Evolutionary conservation across 1,140 invertebrate species (phyloP).

Genomic region (Euura saliciscinereae): DNA sequence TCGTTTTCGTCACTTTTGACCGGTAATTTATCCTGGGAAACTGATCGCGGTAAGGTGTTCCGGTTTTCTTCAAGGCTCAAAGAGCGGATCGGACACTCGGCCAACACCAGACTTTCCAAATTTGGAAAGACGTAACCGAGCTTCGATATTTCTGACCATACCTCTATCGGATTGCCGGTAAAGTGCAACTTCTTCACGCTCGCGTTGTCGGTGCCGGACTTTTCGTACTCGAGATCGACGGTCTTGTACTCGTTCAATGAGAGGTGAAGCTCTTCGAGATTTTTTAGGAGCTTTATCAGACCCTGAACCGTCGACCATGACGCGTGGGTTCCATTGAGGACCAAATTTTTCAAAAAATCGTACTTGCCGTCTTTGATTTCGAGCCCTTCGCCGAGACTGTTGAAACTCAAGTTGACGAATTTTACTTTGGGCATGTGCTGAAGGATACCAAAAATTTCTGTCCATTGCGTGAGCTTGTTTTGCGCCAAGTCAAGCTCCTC

Average conservation of each 20-base stretch:
- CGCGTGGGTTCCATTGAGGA: slow-evolving; percentile 85
- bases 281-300: slow-evolving; percentile 75
- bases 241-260: slow-evolving; percentile 85
- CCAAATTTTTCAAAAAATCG: slow-evolving; percentile 75
- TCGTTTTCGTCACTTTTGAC: slow-evolving; percentile 22
- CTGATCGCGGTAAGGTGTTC: slow-evolving; percentile 37
- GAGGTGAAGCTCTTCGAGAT: slow-evolving; percentile 87
- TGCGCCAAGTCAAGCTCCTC: slow-evolving; percentile 90
- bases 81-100: slow-evolving; percentile 80
- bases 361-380: slow-evolving; percentile 60
- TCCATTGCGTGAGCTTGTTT: slow-evolving; percentile 85
- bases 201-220: slow-evolving; percentile 60
- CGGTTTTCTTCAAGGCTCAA: slow-evolving; percentile 59
- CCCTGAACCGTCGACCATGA: slow-evolving; percentile 83
- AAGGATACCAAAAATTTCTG: slow-evolving; percentile 85
- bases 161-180: slow-evolving; percentile 80
- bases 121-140: slow-evolving; percentile 84
- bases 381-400: slow-evolving; percentile 74
- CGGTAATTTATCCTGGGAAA: slow-evolving; percentile 23
- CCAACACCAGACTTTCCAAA: slow-evolving; percentile 81
- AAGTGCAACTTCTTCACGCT: slow-evolving; percentile 80
- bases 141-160: slow-evolving; percentile 82
- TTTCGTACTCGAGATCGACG: slow-evolving; percentile 66
- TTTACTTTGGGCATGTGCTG: slow-evolving; percentile 85
- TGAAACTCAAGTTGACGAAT: slow-evolving; percentile 91